Base-by-base conservation (phyloP, 2,888 invertebrate species). In the Urechis unicinctus region DNA sequence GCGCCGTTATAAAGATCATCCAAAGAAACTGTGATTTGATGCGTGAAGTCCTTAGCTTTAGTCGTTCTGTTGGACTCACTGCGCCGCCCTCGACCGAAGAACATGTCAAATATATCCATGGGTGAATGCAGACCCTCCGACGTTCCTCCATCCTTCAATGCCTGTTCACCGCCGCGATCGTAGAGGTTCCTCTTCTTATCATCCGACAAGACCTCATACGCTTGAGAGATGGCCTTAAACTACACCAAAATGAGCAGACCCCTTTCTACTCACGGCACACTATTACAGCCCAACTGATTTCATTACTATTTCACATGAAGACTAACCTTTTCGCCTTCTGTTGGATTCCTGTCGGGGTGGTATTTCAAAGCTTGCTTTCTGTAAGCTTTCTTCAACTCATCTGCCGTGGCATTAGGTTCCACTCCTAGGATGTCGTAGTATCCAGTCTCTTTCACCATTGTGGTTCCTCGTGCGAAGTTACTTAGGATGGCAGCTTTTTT, bases 91-190 rank as follows among this genome's bases (percentile, higher is more conserved):
- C 69, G 52, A 1, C 88, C 87, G 77, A 97, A 97, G 86, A 97
- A 95, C 89, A 96, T 93, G 73, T 96, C 93, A 75, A 97, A 97
- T 71, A 97, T 86, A 81, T 98, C 97, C 93, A 95, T 95, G 0
- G 97, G 96, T 2, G 91, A 91, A 58, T 90, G 88, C 81, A 89
- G 91, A 2, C 85, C 74, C 46, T 63, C 56, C 0, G 67, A 73
- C 1, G 70, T 65, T 2, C 72, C 72, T 56, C 92, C 92, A 73
- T 92, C 93, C 79, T 97, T 95, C 60, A 97, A 83, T 1, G 93
- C 95, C 75, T 96, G 90, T 75, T 96, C 96, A 13, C 97, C 97
- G 74, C 90, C 91, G 79, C 86, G 85, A 74, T 98, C 96, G 81
- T 97, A 97, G 55, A 93, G 84, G 63, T 85, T 83, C 61, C 91